These are phyloP conservation scores for Neodiprion virginianus DNA, from an alignment of 1,140 invertebrate genomes.

Conservation along the genomic window DNA sequence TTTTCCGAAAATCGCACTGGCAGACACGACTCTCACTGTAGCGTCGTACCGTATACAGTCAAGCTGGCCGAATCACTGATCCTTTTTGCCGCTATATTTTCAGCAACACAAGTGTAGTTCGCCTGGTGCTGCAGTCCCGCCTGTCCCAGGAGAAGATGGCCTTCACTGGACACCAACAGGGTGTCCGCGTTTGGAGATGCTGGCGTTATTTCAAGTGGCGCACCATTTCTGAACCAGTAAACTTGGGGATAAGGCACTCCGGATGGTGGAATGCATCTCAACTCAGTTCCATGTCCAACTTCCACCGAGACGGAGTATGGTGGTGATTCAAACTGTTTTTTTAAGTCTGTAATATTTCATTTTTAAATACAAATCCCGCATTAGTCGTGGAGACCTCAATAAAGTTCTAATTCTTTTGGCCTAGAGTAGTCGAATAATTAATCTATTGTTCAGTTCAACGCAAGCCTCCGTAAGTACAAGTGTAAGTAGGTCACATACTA, in stretches of 20 bases:
- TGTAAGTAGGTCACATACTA: too few relatives aligned
- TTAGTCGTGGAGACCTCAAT: too few relatives aligned
- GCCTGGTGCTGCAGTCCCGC: slow-evolving; percentile 56
- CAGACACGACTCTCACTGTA: background rate
- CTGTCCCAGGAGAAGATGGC: slow-evolving; percentile 22
- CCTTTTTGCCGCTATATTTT: slow-evolving; percentile 84
- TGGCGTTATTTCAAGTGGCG: slow-evolving; percentile 63
- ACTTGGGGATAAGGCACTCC: slow-evolving; percentile 81
- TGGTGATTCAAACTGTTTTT: slow-evolving; percentile 75
- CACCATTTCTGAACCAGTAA: slow-evolving; percentile 75
- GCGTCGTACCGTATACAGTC: slow-evolving; percentile 85
- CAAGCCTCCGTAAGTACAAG: too few relatives aligned
- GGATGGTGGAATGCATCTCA: slow-evolving; percentile 84
- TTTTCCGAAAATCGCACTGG: background rate
- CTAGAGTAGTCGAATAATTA: too few relatives aligned
- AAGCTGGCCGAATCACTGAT: slow-evolving; percentile 81
- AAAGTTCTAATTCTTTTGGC: too few relatives aligned
- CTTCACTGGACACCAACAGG: slow-evolving; percentile 20
- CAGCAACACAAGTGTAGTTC: slow-evolving; percentile 92
- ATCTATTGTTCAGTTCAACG: too few relatives aligned
- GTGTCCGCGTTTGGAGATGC: slow-evolving; percentile 8
- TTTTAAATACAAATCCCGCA: background rate
- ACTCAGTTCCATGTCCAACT: slow-evolving; percentile 77
- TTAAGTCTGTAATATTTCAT: slow-evolving; percentile 68
- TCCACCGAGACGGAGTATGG: slow-evolving; percentile 81